Conservation (phyloP, 37 sponge, comb jelly and placozoan species). For the Ianthella basta region DNA sequence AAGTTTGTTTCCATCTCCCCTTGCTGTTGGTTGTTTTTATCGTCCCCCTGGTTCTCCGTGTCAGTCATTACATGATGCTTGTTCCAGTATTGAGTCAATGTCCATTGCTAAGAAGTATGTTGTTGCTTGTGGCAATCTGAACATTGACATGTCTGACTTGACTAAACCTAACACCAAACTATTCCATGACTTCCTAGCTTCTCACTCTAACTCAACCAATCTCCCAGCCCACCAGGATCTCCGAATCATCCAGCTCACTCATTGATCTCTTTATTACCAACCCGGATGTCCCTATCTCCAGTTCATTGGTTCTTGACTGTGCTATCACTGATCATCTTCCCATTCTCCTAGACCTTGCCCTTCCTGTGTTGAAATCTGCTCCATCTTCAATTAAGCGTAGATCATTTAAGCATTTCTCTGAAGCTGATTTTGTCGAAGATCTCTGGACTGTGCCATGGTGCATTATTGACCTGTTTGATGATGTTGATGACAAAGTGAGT, state of each 20-base stretch:
- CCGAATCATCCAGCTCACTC: neutral
- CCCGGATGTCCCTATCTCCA: neutral
- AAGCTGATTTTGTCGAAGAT: no score
- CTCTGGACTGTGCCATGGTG: no score
- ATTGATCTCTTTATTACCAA: constrained; percentile 3
- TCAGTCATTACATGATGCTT: neutral
- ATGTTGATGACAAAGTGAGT: no score
- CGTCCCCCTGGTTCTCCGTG: neutral
- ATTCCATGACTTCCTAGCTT: neutral
- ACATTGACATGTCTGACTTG: no score
- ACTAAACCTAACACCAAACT: neutral
- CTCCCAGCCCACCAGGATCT: no score
- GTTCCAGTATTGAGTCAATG: neutral
- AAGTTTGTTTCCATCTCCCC: no score
- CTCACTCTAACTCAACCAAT: neutral
- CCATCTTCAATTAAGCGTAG: no score
- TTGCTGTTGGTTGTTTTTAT: no score
- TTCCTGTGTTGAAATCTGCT: no score
- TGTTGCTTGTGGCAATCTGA: no score
- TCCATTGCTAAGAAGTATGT: neutral
- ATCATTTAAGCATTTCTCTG: no score
- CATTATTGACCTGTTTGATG: no score
- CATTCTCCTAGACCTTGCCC: neutral
- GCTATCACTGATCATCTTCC: constrained; percentile 18
- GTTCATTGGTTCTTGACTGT: constrained; percentile 1